phyloP scores from a whole-genome alignment of 1,140 invertebrate species.

The Cydia fagiglandana region DNA sequence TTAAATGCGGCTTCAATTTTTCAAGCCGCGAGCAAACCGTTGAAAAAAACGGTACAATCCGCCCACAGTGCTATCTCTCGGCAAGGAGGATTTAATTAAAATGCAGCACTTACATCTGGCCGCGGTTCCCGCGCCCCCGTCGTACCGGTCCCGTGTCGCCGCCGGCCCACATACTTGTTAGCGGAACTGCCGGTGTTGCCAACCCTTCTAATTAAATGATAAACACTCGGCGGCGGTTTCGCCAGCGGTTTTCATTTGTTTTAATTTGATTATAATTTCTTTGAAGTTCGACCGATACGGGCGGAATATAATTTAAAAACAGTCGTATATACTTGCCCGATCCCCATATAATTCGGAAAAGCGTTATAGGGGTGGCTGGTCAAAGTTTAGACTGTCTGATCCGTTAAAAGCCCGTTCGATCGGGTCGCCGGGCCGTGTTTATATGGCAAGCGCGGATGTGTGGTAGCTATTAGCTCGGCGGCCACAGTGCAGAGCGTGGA shows the following conservation, averaged over 20 bases:
- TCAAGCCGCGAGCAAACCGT: constrained; percentile 45
- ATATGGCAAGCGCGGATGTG: constrained; percentile 37
- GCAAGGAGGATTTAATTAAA: constrained; percentile 66
- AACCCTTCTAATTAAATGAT: constrained; percentile 59
- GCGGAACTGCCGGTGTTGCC: constrained; percentile 34
- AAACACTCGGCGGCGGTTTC: constrained; percentile 42
- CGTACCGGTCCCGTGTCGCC: background rate
- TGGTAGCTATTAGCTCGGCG: constrained; percentile 32
- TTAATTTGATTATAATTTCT: constrained; percentile 46
- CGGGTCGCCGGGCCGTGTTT: constrained; percentile 48
- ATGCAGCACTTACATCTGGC: constrained; percentile 49
- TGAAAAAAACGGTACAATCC: constrained; percentile 48
- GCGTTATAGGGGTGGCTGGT: constrained; percentile 34
- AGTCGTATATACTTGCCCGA: constrained; percentile 35
- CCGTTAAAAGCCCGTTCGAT: constrained; percentile 54
- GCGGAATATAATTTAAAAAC: constrained; percentile 44
- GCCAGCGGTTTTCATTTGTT: constrained; percentile 40
- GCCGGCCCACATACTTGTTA: constrained; percentile 27
- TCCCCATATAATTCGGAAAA: constrained; percentile 31
- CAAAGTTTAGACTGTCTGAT: constrained; percentile 56
- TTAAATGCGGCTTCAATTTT: constrained; percentile 53
- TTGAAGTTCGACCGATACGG: constrained; percentile 44
- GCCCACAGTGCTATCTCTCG: constrained; percentile 49
- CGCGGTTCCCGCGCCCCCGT: constrained; percentile 31
- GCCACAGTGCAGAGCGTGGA: constrained; percentile 37